Evolutionary conservation across 2,113 vertebrate species (phyloP).

Genomic region (Anoplopoma fimbria): DNA sequence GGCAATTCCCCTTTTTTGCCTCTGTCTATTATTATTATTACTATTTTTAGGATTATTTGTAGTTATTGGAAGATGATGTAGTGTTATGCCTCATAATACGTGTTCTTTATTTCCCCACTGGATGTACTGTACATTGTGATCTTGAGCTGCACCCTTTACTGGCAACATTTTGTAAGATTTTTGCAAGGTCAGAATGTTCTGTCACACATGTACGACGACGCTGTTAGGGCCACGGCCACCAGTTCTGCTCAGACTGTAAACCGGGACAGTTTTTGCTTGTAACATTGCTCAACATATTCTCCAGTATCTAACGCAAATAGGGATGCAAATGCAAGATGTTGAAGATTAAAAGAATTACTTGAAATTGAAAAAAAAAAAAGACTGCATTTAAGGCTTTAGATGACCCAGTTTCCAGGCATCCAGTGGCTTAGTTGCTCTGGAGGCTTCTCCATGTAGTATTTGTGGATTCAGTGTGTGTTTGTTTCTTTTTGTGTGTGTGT

Average conservation of each 20-base stretch:
- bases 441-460: constrained; percentile 62
- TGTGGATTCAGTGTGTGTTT: constrained; percentile 50
- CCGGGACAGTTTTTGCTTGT: constrained; percentile 32
- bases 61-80: background rate
- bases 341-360: constrained; percentile 78
- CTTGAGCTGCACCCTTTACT: background rate
- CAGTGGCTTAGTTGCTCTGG: constrained; percentile 65
- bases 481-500: background rate
- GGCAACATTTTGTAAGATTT: constrained; percentile 19
- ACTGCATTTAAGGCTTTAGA: constrained; percentile 69
- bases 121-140: background rate
- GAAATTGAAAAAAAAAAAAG: constrained; percentile 53
- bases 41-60: constrained; percentile 6
- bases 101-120: background rate
- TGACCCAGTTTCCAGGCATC: constrained; percentile 79
- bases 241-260: constrained; percentile 34
- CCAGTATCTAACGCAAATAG: constrained; percentile 40
- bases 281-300: constrained; percentile 49
- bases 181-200: constrained; percentile 14
- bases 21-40: background rate
- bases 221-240: constrained; percentile 17
- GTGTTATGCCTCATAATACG: background rate
- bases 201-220: background rate
- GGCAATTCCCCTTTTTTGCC: background rate
- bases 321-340: constrained; percentile 67